A percentile compares a stretch with the other conserved stretches of the same genome.
Evolutionary conservation across 2,797 vertebrate species (phyloP).

Genomic region (Peromyscus attwateri): DNA sequence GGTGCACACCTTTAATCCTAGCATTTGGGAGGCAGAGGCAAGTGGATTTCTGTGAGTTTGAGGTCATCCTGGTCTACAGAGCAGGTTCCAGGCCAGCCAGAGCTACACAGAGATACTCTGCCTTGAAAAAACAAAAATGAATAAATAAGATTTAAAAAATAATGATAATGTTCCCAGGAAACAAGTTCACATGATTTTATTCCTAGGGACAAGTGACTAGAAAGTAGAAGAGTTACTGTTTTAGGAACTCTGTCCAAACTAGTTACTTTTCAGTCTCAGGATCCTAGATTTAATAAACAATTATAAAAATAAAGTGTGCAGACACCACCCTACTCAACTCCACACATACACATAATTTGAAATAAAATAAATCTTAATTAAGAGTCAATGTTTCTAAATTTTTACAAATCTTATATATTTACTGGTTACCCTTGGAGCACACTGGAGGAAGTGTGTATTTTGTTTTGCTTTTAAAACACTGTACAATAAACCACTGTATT

Average conservation of each 20-base stretch:
- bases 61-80: not conserved
- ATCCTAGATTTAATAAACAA: conserved; percentile 20
- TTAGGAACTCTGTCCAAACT: conserved; percentile 54
- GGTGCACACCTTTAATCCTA: not conserved
- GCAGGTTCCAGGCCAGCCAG: not conserved
- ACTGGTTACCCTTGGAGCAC: not conserved
- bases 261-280: conserved; percentile 46
- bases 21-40: not conserved
- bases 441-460: not conserved
- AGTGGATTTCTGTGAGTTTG: not conserved
- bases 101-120: not conserved
- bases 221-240: conserved; percentile 32
- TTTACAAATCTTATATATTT: not conserved
- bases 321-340: not conserved
- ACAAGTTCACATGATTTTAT: conserved; percentile 29
- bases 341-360: not conserved
- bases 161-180: not conserved
- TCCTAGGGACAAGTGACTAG: conserved; percentile 21
- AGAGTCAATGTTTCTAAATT: conserved; percentile 40
- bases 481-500: not conserved
- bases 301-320: not conserved
- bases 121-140: not conserved
- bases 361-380: not conserved
- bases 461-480: conserved; percentile 43
- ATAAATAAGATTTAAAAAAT: not conserved